A percentile compares a stretch with the other conserved stretches of the same genome.
Conservation (phyloP, 2,888 invertebrate genomes). For the Hoplodrina blanda region DNA sequence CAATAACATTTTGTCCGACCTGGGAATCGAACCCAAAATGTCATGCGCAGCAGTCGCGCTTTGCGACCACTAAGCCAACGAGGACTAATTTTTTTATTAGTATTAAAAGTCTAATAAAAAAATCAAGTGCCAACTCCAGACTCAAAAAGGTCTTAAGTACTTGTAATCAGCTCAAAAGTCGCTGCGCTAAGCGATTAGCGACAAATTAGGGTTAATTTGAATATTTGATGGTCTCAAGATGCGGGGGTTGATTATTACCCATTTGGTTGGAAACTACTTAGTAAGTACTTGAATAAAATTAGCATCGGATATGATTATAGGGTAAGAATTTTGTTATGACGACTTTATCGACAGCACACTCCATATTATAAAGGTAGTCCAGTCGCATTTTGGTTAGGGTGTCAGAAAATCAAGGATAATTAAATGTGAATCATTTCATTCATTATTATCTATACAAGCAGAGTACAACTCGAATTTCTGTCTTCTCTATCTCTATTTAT, state of each 20-base stretch:
- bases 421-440: no score
- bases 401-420: no score
- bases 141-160: constrained; percentile 73
- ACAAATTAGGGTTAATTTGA: constrained; percentile 82
- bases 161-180: constrained; percentile 76
- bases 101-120: constrained; percentile 52
- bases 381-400: no score
- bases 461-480: no score
- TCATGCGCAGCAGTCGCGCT: no score
- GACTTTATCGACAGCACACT: background rate
- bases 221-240: constrained; percentile 77
- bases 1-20: no score
- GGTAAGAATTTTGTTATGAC: constrained; percentile 9
- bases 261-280: constrained; percentile 74
- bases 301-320: constrained; percentile 67
- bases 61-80: no score
- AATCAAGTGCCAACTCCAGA: constrained; percentile 66
- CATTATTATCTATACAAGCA: no score
- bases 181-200: constrained; percentile 73
- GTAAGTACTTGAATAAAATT: constrained; percentile 78
- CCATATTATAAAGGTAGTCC: no score
- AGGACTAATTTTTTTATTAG: background rate
- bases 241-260: constrained; percentile 63
- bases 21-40: no score
- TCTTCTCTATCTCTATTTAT: no score